A percentile compares a stretch with the other conserved stretches of the same genome.
These are phyloP conservation scores for Thaleichthys pacificus DNA, from an alignment of 2,797 vertebrate species.

Conservation along the genomic window DNA sequence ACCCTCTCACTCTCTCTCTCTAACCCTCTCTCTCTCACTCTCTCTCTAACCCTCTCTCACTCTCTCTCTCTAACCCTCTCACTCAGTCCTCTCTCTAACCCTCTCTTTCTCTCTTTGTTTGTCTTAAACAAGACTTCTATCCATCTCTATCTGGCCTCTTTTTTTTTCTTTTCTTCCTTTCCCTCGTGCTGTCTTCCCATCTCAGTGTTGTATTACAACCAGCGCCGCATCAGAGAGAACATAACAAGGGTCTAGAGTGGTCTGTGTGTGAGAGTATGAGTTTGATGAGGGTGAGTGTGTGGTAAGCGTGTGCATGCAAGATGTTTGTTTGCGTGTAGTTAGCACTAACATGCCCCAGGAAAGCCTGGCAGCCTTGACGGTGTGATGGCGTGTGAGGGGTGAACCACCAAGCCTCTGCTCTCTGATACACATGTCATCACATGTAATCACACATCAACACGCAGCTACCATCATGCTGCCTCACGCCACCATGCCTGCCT, in stretches of 20 bases:
- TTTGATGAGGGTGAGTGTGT: constrained; percentile 40
- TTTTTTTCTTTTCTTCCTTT: background rate
- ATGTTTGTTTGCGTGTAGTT: too few relatives aligned
- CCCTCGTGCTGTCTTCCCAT: background rate
- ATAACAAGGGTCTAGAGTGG: constrained; percentile 36
- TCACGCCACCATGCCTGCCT: constrained; percentile 47
- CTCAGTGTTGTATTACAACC: too few relatives aligned
- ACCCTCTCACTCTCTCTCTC: too few relatives aligned
- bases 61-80: too few relatives aligned
- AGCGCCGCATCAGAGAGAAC: constrained; percentile 16
- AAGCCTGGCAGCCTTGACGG: constrained; percentile 19
- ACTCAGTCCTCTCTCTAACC: too few relatives aligned
- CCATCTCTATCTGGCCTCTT: too few relatives aligned
- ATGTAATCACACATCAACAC: constrained; percentile 66
- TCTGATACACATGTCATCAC: constrained; percentile 40
- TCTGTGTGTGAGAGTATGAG: constrained; percentile 37
- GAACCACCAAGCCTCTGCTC: constrained; percentile 52
- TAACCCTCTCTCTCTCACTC: too few relatives aligned
- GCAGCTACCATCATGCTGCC: constrained; percentile 51
- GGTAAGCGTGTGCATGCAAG: background rate
- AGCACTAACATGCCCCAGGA: constrained; percentile 39
- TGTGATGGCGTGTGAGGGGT: constrained; percentile 20
- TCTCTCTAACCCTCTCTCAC: too few relatives aligned
- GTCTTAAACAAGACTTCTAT: too few relatives aligned
- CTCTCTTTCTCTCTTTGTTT: too few relatives aligned